Conservation (phyloP, 2,888 invertebrate species). For the Ormyrus pomaceus region DNA sequence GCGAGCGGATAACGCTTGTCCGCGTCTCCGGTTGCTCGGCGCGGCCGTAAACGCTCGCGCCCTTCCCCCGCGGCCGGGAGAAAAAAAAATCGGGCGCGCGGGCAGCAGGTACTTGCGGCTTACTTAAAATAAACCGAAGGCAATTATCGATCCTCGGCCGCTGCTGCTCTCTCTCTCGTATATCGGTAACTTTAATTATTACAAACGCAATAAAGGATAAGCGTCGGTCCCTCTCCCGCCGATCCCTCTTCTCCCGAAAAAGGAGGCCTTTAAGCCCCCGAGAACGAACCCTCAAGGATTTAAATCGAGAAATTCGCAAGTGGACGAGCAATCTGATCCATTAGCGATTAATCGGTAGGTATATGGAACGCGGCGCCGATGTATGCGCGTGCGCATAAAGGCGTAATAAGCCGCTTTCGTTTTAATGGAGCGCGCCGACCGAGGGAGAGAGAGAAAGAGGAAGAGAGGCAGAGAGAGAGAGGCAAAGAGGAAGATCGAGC, state of each 20-base stretch:
- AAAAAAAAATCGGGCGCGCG: background rate
- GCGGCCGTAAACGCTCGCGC: background rate
- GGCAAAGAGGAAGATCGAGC: background rate
- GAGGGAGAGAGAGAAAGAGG: background rate
- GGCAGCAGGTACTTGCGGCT: background rate
- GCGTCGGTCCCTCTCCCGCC: background rate
- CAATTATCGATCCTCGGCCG: conserved; percentile 45
- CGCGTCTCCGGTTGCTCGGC: background rate
- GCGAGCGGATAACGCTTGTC: background rate
- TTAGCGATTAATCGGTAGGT: conserved; percentile 51
- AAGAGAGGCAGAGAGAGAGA: background rate
- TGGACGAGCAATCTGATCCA: conserved; percentile 45
- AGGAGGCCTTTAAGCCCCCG: background rate
- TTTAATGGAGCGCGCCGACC: conserved; percentile 40
- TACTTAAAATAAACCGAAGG: conserved; percentile 29
- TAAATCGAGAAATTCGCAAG: conserved; percentile 22
- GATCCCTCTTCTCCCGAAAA: background rate
- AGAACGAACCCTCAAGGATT: background rate
- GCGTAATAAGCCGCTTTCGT: conserved; percentile 55
- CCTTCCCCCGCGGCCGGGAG: background rate
- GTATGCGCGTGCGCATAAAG: conserved; percentile 12
- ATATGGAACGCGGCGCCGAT: conserved; percentile 3
- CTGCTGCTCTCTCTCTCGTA: background rate
- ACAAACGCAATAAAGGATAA: conserved; percentile 33
- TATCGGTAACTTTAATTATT: conserved; percentile 45